phyloP scores from a whole-genome alignment of 2,888 invertebrate species.

The Idaea aversata region DNA sequence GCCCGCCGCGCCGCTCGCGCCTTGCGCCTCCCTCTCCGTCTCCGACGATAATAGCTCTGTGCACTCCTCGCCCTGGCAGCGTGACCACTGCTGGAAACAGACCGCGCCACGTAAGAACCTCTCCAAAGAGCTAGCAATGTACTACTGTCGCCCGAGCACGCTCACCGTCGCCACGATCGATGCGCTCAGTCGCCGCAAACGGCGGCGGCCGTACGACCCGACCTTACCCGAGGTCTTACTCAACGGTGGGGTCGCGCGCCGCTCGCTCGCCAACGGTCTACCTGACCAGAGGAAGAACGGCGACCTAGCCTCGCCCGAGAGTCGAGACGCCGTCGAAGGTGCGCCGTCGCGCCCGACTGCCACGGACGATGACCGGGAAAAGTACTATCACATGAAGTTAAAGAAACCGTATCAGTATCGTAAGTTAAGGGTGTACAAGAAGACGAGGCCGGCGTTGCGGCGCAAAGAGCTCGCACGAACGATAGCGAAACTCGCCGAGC shows the following conservation, averaged over 20 bases:
- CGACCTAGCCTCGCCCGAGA: slow-evolving; percentile 46
- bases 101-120: slow-evolving; percentile 86
- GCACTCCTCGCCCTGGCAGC: slow-evolving; percentile 94
- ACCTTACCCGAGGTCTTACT: slow-evolving; percentile 41
- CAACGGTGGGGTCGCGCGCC: slow-evolving; percentile 42
- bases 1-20: slow-evolving; percentile 77
- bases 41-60: slow-evolving; percentile 95
- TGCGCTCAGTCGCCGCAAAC: slow-evolving; percentile 74
- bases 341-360: slow-evolving; percentile 36
- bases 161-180: slow-evolving; percentile 66
- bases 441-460: slow-evolving; percentile 57
- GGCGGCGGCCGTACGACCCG: slow-evolving; percentile 84
- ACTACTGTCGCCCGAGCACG: slow-evolving; percentile 82
- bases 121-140: slow-evolving; percentile 87
- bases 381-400: slow-evolving; percentile 75
- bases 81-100: slow-evolving; percentile 95
- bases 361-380: slow-evolving; percentile 61
- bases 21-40: slow-evolving; percentile 90
- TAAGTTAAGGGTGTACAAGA: slow-evolving; percentile 73
- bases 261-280: slow-evolving; percentile 48
- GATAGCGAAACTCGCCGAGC: slow-evolving; percentile 63
- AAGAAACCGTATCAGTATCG: slow-evolving; percentile 77
- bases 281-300: slow-evolving; percentile 57
- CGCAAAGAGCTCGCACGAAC: slow-evolving; percentile 58
- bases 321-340: slow-evolving; percentile 57